Base-by-base conservation (phyloP, 2,797 vertebrate genomes). In the Onychomys arenicola region DNA sequence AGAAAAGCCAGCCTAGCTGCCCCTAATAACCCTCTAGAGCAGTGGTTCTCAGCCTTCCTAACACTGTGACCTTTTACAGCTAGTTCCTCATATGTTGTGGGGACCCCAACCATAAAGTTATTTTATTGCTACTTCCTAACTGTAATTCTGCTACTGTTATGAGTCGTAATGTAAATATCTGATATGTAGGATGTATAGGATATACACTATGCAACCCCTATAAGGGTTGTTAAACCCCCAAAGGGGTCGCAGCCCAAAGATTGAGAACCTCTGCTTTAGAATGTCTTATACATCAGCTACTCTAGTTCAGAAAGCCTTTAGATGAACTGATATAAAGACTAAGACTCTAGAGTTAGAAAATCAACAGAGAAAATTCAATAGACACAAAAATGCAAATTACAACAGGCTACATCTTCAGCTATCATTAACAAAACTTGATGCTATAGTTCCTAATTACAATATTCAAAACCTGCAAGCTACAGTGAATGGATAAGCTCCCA, bases 361-460 rank as follows among this genome's bases (percentile, higher is more conserved):
- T 27, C 21, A 92, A 86, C 1, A 76, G 43, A 88, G 84, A 89
- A 88, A 97, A 97, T 75, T 94, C 82, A 96, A 94, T 0, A 96
- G 92, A 96, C 77, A 89, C 25, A 93, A 80, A 96, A 97, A 57
- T 89, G 85, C 90, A 95, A 97, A 97, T 96, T 96, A 85, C 96
- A 98, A 85, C 96, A 98, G 96, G 93, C 95, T 84, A 97, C 81
- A 96, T 92, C 83, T 96, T 95, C 89, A 94, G 94, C 76, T 96
- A 96, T 93, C 52, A 77, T 81, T 95, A 96, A 75, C 82, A 94
- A 97, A 96, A 90, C 90, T 65, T 95, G 93, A 92, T 95, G 88
- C 63, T 97, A 83, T 55, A 65, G 52, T 57, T 97, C 96, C 96
- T 97, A 97, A 97, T 97, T 94, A 95, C 19, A 96, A 96, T 92